Base-by-base conservation (phyloP, 2,888 invertebrate species). In the Apamea anceps region DNA sequence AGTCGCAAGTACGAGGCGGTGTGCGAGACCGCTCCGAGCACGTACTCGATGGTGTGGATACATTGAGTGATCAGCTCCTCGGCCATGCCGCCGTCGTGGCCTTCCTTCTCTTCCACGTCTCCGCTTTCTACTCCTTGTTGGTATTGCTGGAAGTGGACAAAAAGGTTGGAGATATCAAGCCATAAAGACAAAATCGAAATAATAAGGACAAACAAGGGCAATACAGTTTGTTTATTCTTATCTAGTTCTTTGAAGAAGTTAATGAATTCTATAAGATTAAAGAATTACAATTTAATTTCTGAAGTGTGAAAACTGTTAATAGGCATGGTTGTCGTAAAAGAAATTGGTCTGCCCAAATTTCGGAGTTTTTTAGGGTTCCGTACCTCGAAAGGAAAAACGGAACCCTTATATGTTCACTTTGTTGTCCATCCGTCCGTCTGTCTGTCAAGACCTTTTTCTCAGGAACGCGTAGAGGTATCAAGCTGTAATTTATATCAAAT, bases 21-120 rank as follows among this genome's bases (percentile, higher is more conserved):
- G 94, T 99, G 99, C 0, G 99, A 99, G 25, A 99, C 98, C n/a
- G 99, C 98, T 65, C 99, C 99, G 72, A 99, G 97, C 79, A 99
- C 98, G 91, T 98, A 99, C 95, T 99, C 99, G 82, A 99, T 99
- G 10, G 99, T 99, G 94, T 99, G 99, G 89, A 99, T 99, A 7
- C 98, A 98, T 91, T 99, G 99, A 87, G 98, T 98, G 88, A 99
- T 98, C 94, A 99, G 97, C 85, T 98, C 94, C 91, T 99, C 99
- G 1, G 98, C 97, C 92, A 98, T 97, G 21, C 98, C 82, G 90
- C 97, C 97, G 0, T 97, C 97, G 1, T 92, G 90, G 63, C 93
- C 94, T 3, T 92, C 93, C 3, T 84, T 92, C 81, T 92, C 92
- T 6, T 89, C 88, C 66, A 88, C 92, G 2, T 93, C 94, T 3